phyloP scores from a whole-genome alignment of 1,140 invertebrate genomes.

The Diprion similis region DNA sequence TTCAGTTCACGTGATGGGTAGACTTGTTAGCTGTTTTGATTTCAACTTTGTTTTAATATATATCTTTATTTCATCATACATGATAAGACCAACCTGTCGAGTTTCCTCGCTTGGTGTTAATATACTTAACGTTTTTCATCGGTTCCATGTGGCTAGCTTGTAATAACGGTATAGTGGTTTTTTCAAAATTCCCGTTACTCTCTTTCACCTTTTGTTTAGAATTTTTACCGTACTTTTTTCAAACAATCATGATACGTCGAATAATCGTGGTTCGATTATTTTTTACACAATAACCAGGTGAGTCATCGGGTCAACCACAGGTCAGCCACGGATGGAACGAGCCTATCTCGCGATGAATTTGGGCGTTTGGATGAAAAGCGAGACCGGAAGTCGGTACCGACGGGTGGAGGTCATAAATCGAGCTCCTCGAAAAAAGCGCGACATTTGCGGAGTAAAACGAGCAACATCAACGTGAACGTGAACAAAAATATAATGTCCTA shows the following conservation, averaged over 20 bases:
- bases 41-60: too few species aligned
- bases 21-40: too few species aligned
- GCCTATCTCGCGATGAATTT: not conserved
- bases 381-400: not conserved
- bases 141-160: too few species aligned
- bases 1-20: too few species aligned
- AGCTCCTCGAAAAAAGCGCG: not conserved
- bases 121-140: too few species aligned
- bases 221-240: too few species aligned
- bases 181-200: too few species aligned
- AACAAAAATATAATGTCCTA: not conserved
- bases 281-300: not conserved
- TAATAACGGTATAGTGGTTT: too few species aligned
- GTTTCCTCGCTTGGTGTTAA: too few species aligned
- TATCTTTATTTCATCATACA: too few species aligned
- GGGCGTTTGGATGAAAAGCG: not conserved
- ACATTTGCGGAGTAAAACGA: not conserved
- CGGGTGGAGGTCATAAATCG: not conserved
- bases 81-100: too few species aligned
- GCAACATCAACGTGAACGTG: not conserved
- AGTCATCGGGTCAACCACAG: not conserved
- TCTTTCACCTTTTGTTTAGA: too few species aligned
- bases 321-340: not conserved
- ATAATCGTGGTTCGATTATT: not conserved
- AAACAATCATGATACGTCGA: not conserved